Evolutionary conservation across 2,888 invertebrate genomes (phyloP), one percentile per base, ranked within the genome.

Genomic region (Drosophila affinis): DNA sequence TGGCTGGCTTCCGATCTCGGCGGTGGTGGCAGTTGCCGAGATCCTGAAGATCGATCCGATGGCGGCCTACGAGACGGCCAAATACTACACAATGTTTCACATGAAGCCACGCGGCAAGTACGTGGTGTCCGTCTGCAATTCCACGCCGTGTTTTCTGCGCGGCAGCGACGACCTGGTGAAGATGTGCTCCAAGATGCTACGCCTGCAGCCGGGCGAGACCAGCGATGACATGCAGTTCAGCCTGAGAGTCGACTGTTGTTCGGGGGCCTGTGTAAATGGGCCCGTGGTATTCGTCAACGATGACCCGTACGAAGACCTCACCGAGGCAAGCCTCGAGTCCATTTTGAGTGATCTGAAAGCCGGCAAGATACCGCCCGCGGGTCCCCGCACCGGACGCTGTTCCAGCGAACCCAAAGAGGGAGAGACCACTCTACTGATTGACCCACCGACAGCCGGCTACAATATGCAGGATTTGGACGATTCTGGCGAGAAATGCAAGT

Each of bases 1-100:
- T 12, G 83, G 87, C 9, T 87, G 83, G 83, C 61, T 83, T 27
- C 79, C 83, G 21, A 72, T 87, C 55, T 64, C 85, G 3, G 85
- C 88, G 24, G 68, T 83, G 0, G 44, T 58, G 0, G 24, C 58
- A 0, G 82, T 83, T n/a, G 77, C 85, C 18, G 47, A 71, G 4
- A 21, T 73, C 57, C 34, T 87, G 0, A 61, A 77, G 39, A 17
- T 79, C 1, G 74, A 73, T 3, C 69, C 76, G 1, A 76, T 74
- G 46, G 62, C 47, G 6, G 85, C 70, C 3, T 87, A 64, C 65
- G 62, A 87, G 46, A 72, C 73, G 29, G 77, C 79, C 44, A 54
- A 46, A n/a, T 85, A 65, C 48, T 87, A 87, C 51, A 59, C 58
- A 17, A 76, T 77, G 77, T 81, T 87, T 27, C 53, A 67, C 21